These are phyloP conservation scores for Enteromius radiatus DNA, from an alignment of 2,797 vertebrate species.

Conservation along the genomic window DNA sequence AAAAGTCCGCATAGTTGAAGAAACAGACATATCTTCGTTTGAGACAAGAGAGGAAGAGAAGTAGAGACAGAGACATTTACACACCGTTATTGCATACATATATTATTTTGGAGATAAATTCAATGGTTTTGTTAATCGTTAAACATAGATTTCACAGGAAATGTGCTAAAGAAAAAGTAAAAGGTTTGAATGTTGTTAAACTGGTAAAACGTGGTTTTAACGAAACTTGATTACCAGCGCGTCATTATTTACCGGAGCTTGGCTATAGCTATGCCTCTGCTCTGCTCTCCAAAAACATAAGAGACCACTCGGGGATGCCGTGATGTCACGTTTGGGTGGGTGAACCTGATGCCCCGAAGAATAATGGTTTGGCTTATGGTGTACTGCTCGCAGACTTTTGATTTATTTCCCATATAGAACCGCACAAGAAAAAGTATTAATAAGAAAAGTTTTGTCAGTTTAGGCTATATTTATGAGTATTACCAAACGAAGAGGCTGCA, in stretches of 20 bases:
- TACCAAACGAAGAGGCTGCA: not conserved
- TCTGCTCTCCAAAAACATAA: not conserved
- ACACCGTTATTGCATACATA: no score
- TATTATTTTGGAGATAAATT: not conserved
- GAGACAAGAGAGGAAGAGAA: no score
- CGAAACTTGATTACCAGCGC: not conserved
- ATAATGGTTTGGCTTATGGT: not conserved
- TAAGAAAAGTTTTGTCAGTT: not conserved
- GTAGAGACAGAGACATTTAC: not conserved
- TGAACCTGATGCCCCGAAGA: not conserved
- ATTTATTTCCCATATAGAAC: not conserved
- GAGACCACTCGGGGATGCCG: not conserved
- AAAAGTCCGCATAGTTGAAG: no score
- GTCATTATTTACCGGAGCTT: not conserved
- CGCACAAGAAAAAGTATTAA: not conserved
- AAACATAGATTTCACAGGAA: not conserved
- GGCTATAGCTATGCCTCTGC: no score
- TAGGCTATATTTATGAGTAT: not conserved
- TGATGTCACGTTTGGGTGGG: not conserved
- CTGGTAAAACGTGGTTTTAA: slow-evolving; percentile 10
- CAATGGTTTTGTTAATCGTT: not conserved
- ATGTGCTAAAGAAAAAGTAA: not conserved
- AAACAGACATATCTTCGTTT: not conserved
- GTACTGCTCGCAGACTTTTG: not conserved
- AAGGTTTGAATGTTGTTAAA: not conserved